These are phyloP conservation scores for Lineus longissimus DNA, from an alignment of 1,140 invertebrate genomes.

Conservation along the genomic window DNA sequence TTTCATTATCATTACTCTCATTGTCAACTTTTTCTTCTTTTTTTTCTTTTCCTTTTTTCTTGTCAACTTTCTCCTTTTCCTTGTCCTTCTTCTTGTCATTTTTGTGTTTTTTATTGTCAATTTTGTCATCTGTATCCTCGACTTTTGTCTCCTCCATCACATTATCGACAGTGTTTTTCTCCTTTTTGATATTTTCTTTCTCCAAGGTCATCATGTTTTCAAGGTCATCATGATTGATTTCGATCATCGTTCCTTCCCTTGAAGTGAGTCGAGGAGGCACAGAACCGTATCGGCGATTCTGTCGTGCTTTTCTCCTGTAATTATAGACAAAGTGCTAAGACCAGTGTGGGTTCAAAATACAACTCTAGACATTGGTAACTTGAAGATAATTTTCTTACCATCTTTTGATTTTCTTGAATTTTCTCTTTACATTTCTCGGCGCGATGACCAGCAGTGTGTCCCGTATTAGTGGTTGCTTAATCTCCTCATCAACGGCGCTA, in stretches of 20 bases:
- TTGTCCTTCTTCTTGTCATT: background rate
- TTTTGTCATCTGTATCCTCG: slow-evolving; percentile 2
- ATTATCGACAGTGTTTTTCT: slow-evolving; percentile 3
- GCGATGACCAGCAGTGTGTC: slow-evolving; percentile 44
- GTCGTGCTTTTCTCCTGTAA: background rate
- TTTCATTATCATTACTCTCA: background rate
- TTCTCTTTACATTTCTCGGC: slow-evolving; percentile 28
- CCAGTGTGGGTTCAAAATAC: background rate
- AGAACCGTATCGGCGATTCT: background rate
- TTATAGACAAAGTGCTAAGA: background rate
- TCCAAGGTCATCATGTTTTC: slow-evolving; percentile 20
- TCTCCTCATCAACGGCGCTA: slow-evolving; percentile 47
- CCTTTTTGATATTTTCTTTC: background rate
- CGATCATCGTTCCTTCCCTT: background rate
- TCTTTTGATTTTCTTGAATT: too few relatives aligned
- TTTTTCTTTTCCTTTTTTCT: background rate
- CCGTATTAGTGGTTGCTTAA: slow-evolving; percentile 44
- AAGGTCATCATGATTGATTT: slow-evolving; percentile 16
- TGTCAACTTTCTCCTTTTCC: slow-evolving; percentile 6
- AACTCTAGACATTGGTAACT: background rate
- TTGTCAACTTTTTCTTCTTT: background rate
- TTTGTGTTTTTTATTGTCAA: background rate
- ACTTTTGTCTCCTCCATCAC: background rate
- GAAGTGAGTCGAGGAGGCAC: too few relatives aligned
- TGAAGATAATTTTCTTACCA: too few relatives aligned